phyloP scores from a whole-genome alignment of 2,113 vertebrate species.

The Empidonax alnorum region DNA sequence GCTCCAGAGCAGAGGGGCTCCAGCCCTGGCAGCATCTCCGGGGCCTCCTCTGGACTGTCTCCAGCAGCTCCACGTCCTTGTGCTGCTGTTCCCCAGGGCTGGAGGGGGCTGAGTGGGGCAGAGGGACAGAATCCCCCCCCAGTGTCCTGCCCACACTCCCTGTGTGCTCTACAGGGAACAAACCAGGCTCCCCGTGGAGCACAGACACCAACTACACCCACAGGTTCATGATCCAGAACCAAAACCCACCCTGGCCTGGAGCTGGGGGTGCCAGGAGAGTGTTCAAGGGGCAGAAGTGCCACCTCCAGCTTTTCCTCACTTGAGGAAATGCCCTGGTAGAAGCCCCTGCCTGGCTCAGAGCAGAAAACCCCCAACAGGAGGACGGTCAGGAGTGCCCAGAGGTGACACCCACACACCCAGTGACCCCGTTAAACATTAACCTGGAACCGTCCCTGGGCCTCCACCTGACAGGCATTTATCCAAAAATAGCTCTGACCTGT shows the following conservation, averaged over 20 bases:
- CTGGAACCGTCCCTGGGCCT: background rate
- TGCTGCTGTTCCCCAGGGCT: background rate
- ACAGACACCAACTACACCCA: background rate
- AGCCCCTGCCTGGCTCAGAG: background rate
- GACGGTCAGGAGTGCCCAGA: background rate
- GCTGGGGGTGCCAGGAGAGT: background rate
- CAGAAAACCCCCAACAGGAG: too few relatives aligned
- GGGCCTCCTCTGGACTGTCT: background rate
- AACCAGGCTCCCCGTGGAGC: background rate
- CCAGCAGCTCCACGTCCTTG: background rate
- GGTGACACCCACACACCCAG: rapidly evolving
- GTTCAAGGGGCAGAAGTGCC: background rate
- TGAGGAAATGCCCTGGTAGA: background rate
- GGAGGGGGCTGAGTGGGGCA: background rate
- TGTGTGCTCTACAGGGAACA: background rate
- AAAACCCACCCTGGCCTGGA: background rate
- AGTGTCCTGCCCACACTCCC: background rate
- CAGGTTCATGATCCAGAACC: rapidly evolving
- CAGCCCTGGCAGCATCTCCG: background rate
- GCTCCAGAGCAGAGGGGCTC: background rate
- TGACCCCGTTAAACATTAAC: background rate
- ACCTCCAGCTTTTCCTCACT: background rate
- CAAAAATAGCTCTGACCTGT: background rate
- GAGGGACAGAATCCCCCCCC: background rate
- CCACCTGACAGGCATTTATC: background rate